Conservation (phyloP, 2,888 invertebrate genomes). For the Temnothorax rugatulus region DNA sequence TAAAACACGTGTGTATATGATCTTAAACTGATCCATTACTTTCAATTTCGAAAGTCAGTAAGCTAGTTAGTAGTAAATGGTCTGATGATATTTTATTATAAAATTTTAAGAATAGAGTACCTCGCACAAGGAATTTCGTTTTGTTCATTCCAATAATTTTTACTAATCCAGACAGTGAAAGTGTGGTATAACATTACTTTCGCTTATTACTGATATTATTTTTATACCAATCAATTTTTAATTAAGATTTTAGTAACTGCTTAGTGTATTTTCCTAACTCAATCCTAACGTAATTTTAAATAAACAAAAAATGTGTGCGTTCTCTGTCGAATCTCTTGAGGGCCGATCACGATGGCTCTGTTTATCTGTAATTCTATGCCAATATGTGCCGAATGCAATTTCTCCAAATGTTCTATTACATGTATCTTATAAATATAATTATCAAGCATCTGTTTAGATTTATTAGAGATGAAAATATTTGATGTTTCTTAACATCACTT, state of each 20-base stretch:
- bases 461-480: constrained; percentile 69
- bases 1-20: not conserved
- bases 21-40: not conserved
- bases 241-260: constrained; percentile 14
- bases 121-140: constrained; percentile 62
- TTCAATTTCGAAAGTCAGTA: not conserved
- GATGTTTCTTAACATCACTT: constrained; percentile 61
- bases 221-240: constrained; percentile 17
- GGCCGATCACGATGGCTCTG: constrained; percentile 50
- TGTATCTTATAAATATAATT: constrained; percentile 74
- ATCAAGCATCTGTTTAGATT: constrained; percentile 71
- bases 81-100: constrained; percentile 45
- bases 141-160: constrained; percentile 41
- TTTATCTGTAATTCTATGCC: constrained; percentile 77
- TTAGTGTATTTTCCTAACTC: constrained; percentile 39
- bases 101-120: constrained; percentile 30
- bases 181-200: constrained; percentile 43
- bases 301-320: constrained; percentile 21
- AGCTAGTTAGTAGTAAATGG: not conserved
- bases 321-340: constrained; percentile 62
- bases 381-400: constrained; percentile 82
- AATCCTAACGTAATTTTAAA: constrained; percentile 2
- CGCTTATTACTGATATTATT: constrained; percentile 46
- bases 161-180: constrained; percentile 69
- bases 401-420: constrained; percentile 73